phyloP scores from a whole-genome alignment of 2,888 invertebrate genomes.

The Tillus elongatus region DNA sequence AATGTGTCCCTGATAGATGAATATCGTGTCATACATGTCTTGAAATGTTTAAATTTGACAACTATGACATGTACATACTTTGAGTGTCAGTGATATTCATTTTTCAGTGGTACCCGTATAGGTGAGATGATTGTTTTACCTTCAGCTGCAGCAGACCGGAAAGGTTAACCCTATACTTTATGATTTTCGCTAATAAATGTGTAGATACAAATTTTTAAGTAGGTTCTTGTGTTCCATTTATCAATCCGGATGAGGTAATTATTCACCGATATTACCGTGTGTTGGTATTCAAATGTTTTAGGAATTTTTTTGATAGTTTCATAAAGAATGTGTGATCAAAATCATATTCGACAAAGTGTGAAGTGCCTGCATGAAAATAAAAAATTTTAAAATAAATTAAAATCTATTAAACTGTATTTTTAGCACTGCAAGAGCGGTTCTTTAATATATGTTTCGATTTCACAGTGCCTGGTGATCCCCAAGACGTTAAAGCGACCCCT shows the following conservation, averaged over 20 bases:
- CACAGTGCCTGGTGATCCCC: constrained; percentile 96
- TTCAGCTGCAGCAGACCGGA: no score
- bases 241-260: constrained; percentile 39
- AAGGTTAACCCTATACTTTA: no score
- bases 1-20: no score
- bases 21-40: no score
- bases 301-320: constrained; percentile 21
- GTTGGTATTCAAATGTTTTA: constrained; percentile 64
- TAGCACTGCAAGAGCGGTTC: constrained; percentile 13
- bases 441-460: constrained; percentile 31
- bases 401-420: constrained; percentile 1
- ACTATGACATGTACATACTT: no score
- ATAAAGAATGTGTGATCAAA: constrained; percentile 27
- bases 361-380: constrained; percentile 38
- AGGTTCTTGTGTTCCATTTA: constrained; percentile 26
- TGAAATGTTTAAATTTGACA: no score
- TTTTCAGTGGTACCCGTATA: no score
- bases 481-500: constrained; percentile 78
- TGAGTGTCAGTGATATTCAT: no score
- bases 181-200: constrained; percentile 22
- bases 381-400: constrained; percentile 7
- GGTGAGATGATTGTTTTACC: no score
- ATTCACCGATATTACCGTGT: constrained; percentile 43
- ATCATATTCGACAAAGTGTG: constrained; percentile 25
- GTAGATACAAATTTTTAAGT: constrained; percentile 20